Evolutionary conservation across 2,113 vertebrate genomes (phyloP).

Genomic region (Cochlearius cochlearius): DNA sequence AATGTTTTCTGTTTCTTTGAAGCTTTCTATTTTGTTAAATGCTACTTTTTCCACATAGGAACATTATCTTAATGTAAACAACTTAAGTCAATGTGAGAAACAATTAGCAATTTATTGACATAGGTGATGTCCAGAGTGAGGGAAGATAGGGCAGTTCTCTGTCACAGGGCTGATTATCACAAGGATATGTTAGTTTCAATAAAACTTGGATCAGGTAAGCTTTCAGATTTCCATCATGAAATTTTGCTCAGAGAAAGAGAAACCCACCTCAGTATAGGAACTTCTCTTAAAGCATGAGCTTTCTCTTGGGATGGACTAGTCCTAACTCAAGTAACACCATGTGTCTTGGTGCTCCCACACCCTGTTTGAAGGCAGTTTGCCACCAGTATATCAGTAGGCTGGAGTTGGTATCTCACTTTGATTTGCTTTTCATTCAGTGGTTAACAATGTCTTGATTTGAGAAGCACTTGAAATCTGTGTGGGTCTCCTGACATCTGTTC

Average conservation of each 20-base stretch:
- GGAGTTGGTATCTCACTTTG: neutral
- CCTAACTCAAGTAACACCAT: neutral
- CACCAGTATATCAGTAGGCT: neutral
- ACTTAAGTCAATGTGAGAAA: neutral
- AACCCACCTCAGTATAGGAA: neutral
- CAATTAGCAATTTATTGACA: neutral
- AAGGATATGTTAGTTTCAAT: neutral
- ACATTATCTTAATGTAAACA: neutral
- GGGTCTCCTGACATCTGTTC: neutral
- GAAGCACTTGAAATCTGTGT: neutral
- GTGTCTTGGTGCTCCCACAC: rapidly evolving
- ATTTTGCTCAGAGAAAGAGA: neutral
- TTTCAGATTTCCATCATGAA: neutral
- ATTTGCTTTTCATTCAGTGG: neutral
- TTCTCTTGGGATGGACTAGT: neutral
- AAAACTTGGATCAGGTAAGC: neutral
- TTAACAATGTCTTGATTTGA: neutral
- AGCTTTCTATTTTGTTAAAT: neutral
- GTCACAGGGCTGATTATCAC: neutral
- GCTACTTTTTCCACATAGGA: neutral
- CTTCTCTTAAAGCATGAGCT: neutral
- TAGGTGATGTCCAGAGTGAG: neutral
- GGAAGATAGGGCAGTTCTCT: neutral
- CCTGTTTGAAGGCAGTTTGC: neutral
- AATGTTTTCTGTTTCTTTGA: neutral